Conservation (phyloP, 2,888 invertebrate species). For the Hermaeophaga mercurialis region DNA sequence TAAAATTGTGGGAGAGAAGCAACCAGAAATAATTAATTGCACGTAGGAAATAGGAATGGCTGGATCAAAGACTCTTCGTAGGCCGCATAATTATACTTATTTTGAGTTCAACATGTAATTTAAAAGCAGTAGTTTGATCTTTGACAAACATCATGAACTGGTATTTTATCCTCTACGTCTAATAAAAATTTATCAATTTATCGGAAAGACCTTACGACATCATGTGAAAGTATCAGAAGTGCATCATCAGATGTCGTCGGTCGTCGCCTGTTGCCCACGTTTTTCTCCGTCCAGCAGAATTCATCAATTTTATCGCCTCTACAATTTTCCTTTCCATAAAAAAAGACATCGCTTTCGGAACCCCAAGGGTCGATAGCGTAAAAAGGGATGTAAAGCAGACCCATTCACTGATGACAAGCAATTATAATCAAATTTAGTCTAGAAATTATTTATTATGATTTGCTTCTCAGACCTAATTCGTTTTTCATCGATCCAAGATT, state of each 20-base stretch:
- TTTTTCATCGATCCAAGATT: constrained; percentile 17
- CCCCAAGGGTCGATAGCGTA: neutral
- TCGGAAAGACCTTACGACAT: neutral
- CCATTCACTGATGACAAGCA: constrained; percentile 20
- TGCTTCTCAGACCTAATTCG: constrained; percentile 14
- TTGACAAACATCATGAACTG: no score
- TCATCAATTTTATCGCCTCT: constrained; percentile 17
- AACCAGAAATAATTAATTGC: no score
- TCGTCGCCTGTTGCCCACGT: constrained; percentile 18
- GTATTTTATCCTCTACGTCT: neutral
- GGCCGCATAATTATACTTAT: no score
- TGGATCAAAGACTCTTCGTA: no score
- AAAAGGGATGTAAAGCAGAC: constrained; percentile 15
- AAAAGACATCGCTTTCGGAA: constrained; percentile 3
- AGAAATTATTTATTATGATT: constrained; percentile 24
- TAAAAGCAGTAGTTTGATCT: no score
- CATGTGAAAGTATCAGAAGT: neutral
- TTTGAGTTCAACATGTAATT: no score
- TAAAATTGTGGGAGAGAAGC: no score
- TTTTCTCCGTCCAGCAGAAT: constrained; percentile 7
- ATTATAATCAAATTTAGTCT: constrained; percentile 21
- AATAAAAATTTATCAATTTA: constrained; percentile 3
- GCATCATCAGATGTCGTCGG: constrained; percentile 4
- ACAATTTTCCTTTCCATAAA: neutral
- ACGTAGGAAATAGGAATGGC: no score